Evolutionary conservation across 2,888 invertebrate genomes (phyloP), one percentile per base, ranked within the genome.

Genomic region (Folsomia manolachei): DNA sequence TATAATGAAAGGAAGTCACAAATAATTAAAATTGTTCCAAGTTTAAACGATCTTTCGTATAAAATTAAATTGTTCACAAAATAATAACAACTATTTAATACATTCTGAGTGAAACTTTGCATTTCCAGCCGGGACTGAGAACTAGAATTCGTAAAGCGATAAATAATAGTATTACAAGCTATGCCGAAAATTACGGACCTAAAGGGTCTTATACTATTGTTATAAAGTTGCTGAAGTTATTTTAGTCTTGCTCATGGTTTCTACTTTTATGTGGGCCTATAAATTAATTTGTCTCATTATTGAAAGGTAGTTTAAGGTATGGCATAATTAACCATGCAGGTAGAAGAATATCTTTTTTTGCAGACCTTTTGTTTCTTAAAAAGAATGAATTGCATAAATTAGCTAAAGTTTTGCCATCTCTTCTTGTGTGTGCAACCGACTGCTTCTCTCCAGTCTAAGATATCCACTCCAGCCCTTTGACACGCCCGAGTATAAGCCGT

Each of bases 401-500:
- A 66, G 25, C 21, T 53, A 60, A 70, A 76, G 51, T 68, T 73
- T 60, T 74, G 72, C 78, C 77, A 80, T 72, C 71, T 73, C 68
- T 78, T 77, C 67, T 81, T 80, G 39, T 79, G 78, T 2, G 79
- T 70, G 62, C 93, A 93, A 82, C 88, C 88, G 67, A 90, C 90
- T 19, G 87, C 86, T 64, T 86, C 86, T 74, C 90, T 87, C 94
- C 94, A 95, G 78, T 90, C 87, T 64, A 92, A 85, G 74, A 82
- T 74, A 39, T 88, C 86, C 0, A 91, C 90, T 0, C 94, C 94
- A 56, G 91, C 84, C 24, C 94, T 87, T 75, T 90, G 87, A 83
- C 96, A 96, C 83, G 94, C 94, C 78, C 93, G 89, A 0, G 92
- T 92, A 83, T 95, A 96, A 1, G 95, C 95, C 70, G 90, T 89